Base-by-base conservation (phyloP, 2,113 vertebrate genomes). In the Pelecanus crispus region DNA sequence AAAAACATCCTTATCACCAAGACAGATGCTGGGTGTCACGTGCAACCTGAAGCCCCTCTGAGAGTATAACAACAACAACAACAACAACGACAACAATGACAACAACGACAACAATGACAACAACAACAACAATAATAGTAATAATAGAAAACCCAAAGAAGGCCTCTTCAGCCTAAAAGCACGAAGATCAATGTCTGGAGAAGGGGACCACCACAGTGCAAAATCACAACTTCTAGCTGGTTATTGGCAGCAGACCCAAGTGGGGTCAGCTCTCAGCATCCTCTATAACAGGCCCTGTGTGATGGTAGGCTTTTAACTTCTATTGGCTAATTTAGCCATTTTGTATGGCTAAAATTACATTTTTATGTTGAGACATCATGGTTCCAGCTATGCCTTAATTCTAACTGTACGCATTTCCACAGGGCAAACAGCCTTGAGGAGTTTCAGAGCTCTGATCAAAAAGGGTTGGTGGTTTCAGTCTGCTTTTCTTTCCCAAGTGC, bases 211-310 rank as follows among this genome's bases (percentile, higher is more conserved):
- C 10, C 12, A n/a, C 59, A 28, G 47, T 40, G 36, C 66, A 63
- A 87, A 67, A 31, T 29, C 73, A 42, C 14, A 19, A 22, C 11
- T 55, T 42, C 26, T 7, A 32, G 45, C 18, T 7, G 7, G 11
- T 53, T 53, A 10, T 53, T 94, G 66, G 32, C 50, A 42, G 87
- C 32, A 67, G 28, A 56, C 3, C 32, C 3, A 19, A 3, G 25
- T 2, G 7, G 42, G 31, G 9, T 31, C 42, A 71, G 47, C 17
- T 63, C 62, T 75, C 52, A 42, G 62, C 22, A 53, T 3, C 22
- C 66, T 45, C 55, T 18, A 21, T 0, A 0, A 15, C 9, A 40
- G 50, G 9, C 11, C 34, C 16, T 0, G 0, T 20, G 34, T 52
- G 52, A 42, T 31, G 36, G 36, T 25, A 21, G 18, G 8, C 32